Evolutionary conservation across 2,797 vertebrate species (phyloP).

Genomic region (Chelon auratus): DNA sequence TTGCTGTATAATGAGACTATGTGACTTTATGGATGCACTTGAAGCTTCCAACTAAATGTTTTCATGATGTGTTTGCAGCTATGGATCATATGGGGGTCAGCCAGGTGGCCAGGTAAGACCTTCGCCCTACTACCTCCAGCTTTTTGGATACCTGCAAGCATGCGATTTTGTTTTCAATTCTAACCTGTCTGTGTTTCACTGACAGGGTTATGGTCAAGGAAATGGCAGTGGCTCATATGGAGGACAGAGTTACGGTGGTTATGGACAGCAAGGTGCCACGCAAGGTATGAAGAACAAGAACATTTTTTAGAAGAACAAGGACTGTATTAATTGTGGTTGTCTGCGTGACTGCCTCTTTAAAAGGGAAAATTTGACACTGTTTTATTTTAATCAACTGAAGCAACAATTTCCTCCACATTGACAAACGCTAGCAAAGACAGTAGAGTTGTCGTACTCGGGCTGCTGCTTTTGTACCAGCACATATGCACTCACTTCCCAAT

Average conservation of each 20-base stretch:
- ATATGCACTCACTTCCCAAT: too few species aligned
- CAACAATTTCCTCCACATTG: too few species aligned
- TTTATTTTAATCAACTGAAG: too few species aligned
- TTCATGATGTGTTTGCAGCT: slow-evolving; percentile 67
- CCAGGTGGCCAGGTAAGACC: slow-evolving; percentile 79
- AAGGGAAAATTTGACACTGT: too few species aligned
- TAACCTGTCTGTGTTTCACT: background rate
- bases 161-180: background rate
- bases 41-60: background rate
- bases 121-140: background rate
- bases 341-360: too few species aligned
- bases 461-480: too few species aligned
- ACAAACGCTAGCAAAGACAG: too few species aligned
- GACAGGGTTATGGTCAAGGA: slow-evolving; percentile 82
- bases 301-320: too few species aligned
- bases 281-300: slow-evolving; percentile 35
- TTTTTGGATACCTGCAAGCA: accelerated
- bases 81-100: slow-evolving; percentile 80
- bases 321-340: too few species aligned
- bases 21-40: background rate
- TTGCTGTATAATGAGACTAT: background rate
- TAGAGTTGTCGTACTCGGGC: too few species aligned
- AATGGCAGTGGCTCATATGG: slow-evolving; percentile 74
- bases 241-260: slow-evolving; percentile 77
- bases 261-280: slow-evolving; percentile 73